Percentiles rank a stretch among this genome's conserved stretches.
These are phyloP conservation scores for Papilio gigon DNA, from an alignment of 2,888 invertebrate species.

Conservation along the genomic window DNA sequence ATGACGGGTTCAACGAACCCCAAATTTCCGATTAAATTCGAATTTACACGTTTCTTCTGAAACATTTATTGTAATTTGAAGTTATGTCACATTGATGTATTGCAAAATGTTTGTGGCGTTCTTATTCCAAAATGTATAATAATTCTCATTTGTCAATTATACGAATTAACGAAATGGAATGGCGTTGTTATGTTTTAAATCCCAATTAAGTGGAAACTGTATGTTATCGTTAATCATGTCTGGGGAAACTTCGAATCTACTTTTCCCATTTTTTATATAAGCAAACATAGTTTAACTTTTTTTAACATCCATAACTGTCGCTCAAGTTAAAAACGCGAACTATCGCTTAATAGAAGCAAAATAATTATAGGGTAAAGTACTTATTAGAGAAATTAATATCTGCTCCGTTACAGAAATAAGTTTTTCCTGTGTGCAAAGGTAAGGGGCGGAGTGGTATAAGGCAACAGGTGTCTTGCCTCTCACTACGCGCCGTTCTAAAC, in stretches of 20 bases:
- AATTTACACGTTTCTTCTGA: not conserved
- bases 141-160: not conserved
- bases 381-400: constrained; percentile 6
- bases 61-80: not conserved
- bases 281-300: too few relatives aligned
- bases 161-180: not conserved
- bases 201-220: too few relatives aligned
- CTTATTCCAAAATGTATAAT: not conserved
- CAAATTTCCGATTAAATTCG: not conserved
- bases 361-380: too few relatives aligned
- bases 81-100: not conserved
- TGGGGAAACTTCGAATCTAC: too few relatives aligned
- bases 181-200: not conserved
- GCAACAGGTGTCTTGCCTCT: constrained; percentile 37
- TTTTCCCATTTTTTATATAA: too few relatives aligned
- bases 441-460: not conserved
- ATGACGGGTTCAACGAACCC: not conserved
- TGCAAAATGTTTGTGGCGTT: not conserved
- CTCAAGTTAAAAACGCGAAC: too few relatives aligned
- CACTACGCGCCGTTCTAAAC: not conserved
- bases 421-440: constrained; percentile 20
- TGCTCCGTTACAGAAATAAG: not conserved
- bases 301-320: too few relatives aligned
- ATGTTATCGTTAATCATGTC: too few relatives aligned
- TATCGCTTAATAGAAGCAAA: too few relatives aligned